Base-by-base conservation (phyloP, 2,888 invertebrate species). In the Beris morrisii region DNA sequence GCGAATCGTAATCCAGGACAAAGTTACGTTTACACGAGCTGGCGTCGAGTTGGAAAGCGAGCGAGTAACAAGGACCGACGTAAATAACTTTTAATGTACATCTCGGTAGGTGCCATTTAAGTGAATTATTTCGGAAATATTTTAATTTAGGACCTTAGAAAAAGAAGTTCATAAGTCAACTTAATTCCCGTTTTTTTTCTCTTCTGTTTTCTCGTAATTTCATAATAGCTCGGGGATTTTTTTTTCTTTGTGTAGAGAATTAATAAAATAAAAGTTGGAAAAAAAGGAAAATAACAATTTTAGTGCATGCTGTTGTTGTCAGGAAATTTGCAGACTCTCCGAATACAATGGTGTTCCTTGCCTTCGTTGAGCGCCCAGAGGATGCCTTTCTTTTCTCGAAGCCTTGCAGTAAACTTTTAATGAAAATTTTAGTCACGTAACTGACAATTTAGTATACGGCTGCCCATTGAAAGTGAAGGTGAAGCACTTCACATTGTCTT, bases 51-150 rank as follows among this genome's bases (percentile, higher is more conserved):
- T 31, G 31, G 31, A n/a, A 9, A 7, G 30, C 12, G 45, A 46
- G 30, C 22, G 44, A 43, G 43, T 44, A 58, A 22, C 57, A 45
- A 45, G 28, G 32, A 30, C 43, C 45, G 64, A 54, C 54, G 58
- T 43, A 64, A 64, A 67, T 67, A 67, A 67, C 67, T 67, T 66
- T 67, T 67, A 67, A 67, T 67, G 59, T 67, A 59, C 64, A 64
- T 30, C 67, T 58, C 38, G 32, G 15, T 57, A 67, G 64, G 58
- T 67, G 64, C 56, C 63, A 67, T 67, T 67, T 67, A 64, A 57
- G 46, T 58, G 64, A 67, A 58, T 58, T 67, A 67, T 67, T 45
- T 53, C 53, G 9, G 32, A 56, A 67, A 64, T 64, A 67, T 64
- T 67, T 67, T 64, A 67, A 67, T 67, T 67, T 64, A 43, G 46